A percentile compares a stretch with the other conserved stretches of the same genome.
These are phyloP conservation scores for Steinernema khuongi DNA, from an alignment of 1,140 invertebrate genomes.

Conservation along the genomic window DNA sequence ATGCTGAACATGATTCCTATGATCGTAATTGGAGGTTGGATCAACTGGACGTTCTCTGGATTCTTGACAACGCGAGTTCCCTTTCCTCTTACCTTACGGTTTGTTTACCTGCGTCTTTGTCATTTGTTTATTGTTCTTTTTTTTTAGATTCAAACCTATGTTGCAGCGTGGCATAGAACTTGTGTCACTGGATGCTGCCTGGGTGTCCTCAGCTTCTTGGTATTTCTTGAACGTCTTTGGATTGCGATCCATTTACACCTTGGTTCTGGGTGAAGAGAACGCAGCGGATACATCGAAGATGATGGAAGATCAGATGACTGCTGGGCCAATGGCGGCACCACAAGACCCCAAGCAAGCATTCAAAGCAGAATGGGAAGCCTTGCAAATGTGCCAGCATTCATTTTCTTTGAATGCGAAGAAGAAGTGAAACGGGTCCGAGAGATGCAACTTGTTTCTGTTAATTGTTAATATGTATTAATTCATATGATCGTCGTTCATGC, in stretches of 20 bases:
- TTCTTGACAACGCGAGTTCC: constrained; percentile 96
- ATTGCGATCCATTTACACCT: constrained; percentile 88
- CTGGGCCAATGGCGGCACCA: constrained; percentile 65
- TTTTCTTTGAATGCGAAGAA: neutral
- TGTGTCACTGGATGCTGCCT: constrained; percentile 87
- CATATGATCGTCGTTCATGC: too few species aligned
- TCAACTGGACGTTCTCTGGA: constrained; percentile 99
- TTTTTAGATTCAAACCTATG: constrained; percentile 94
- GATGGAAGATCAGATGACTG: constrained; percentile 89
- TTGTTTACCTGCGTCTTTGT: neutral
- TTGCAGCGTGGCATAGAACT: constrained; percentile 94
- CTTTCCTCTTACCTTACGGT: constrained; percentile 77
- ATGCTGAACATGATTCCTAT: constrained; percentile 94
- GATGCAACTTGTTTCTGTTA: too few species aligned
- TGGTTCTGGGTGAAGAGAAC: constrained; percentile 97
- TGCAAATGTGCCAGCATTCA: constrained; percentile 71
- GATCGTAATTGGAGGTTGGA: constrained; percentile 98
- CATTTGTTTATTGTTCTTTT: neutral
- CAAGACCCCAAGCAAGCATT: constrained; percentile 96
- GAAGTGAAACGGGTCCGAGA: neutral
- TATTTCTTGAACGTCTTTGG: constrained; percentile 99
- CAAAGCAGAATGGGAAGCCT: constrained; percentile 97
- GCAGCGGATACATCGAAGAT: constrained; percentile 64
- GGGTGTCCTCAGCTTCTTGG: constrained; percentile 99
- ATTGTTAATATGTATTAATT: too few species aligned